Percentiles rank a stretch among this genome's conserved stretches.
These are phyloP conservation scores for Linnaemya tessellans DNA, from an alignment of 2,888 invertebrate genomes.

Conservation along the genomic window DNA sequence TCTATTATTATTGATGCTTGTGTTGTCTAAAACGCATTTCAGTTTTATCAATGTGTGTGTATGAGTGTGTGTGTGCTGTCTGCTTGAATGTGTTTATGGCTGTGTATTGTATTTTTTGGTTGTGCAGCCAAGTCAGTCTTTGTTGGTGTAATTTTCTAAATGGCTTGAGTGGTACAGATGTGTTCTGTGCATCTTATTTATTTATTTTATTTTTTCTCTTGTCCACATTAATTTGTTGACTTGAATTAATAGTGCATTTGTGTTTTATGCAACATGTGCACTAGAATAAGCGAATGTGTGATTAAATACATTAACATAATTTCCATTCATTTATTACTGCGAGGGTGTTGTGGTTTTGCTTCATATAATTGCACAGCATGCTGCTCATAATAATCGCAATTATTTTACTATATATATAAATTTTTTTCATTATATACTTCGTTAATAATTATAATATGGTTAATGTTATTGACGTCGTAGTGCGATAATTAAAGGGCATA, in stretches of 20 bases:
- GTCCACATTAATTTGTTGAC: constrained; percentile 45
- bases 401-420: constrained; percentile 51
- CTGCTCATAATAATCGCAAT: constrained; percentile 44
- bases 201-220: neutral
- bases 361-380: constrained; percentile 44
- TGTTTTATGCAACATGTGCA: constrained; percentile 1
- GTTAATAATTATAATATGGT: constrained; percentile 27
- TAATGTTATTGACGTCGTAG: constrained; percentile 13
- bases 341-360: constrained; percentile 22
- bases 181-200: constrained; percentile 26
- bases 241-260: constrained; percentile 42
- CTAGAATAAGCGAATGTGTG: neutral
- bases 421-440: constrained; percentile 36
- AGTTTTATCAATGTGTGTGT: neutral
- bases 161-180: constrained; percentile 50
- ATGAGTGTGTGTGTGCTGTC: neutral
- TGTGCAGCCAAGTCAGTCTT: neutral
- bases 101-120: constrained; percentile 40
- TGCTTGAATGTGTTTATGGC: neutral
- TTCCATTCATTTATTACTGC: constrained; percentile 17
- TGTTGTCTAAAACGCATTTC: constrained; percentile 17
- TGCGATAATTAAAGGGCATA: neutral
- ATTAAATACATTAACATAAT: constrained; percentile 13
- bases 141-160: constrained; percentile 55
- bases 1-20: constrained; percentile 37